Conservation (phyloP, 2,113 vertebrate species). For the Callospermophilus lateralis region DNA sequence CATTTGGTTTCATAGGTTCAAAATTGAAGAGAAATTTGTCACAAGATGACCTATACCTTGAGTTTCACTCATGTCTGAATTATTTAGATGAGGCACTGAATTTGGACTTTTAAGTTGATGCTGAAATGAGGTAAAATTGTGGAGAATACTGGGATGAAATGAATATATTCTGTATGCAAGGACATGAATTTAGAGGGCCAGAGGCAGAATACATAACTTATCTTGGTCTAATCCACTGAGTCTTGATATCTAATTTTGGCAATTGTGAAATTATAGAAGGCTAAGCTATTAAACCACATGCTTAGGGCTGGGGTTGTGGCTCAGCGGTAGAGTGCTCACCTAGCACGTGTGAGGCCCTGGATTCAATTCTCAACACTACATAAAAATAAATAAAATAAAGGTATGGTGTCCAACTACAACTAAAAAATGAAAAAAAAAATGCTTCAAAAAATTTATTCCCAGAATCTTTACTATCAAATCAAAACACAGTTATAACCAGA, state of each 20-base stretch:
- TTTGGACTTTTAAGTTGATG: neutral
- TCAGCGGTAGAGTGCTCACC: too few species aligned
- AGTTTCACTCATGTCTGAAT: neutral
- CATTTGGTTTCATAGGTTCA: neutral
- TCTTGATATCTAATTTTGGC: neutral
- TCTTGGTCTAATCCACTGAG: neutral
- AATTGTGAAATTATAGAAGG: too few species aligned
- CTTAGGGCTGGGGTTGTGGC: too few species aligned
- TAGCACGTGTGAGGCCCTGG: too few species aligned
- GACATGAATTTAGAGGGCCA: neutral
- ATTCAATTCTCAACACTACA: too few species aligned
- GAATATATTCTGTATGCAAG: neutral
- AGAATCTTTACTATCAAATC: neutral
- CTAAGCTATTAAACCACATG: too few species aligned
- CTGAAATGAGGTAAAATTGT: neutral
- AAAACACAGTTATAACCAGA: neutral
- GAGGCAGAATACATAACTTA: neutral
- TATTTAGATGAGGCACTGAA: neutral
- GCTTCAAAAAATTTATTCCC: neutral
- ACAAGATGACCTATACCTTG: neutral
- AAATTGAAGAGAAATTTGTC: neutral
- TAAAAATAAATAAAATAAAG: too few species aligned
- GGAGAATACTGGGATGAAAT: neutral
- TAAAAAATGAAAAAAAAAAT: too few species aligned
- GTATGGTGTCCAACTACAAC: too few species aligned